These are phyloP conservation scores for Sphenopsis melanotis DNA, from an alignment of 2,797 vertebrate genomes.

Conservation along the genomic window DNA sequence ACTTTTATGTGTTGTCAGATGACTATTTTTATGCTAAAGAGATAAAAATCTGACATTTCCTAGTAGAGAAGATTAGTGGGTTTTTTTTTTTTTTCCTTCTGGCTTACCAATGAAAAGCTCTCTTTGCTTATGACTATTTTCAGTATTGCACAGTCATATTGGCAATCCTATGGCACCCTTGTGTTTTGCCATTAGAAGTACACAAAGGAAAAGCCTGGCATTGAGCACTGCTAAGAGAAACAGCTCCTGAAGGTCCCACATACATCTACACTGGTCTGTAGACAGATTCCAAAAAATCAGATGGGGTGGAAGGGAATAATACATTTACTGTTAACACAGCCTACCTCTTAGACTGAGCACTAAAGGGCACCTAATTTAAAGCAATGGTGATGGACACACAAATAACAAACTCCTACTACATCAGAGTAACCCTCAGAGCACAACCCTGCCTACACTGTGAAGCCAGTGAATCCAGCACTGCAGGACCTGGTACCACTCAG, in stretches of 20 bases:
- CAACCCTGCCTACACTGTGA: neutral
- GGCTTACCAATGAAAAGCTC: neutral
- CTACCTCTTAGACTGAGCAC: neutral
- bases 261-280: neutral
- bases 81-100: neutral
- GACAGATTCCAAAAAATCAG: neutral
- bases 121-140: neutral
- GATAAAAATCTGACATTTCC: constrained; percentile 10
- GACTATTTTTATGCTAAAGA: constrained; percentile 12
- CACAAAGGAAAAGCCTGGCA: neutral
- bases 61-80: neutral
- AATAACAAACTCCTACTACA: neutral
- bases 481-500: neutral
- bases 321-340: neutral
- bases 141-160: neutral
- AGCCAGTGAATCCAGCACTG: neutral
- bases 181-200: neutral
- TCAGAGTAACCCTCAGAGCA: neutral
- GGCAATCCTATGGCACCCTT: neutral
- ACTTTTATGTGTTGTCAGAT: constrained; percentile 28
- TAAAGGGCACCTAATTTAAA: neutral
- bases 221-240: neutral
- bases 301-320: neutral
- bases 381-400: neutral
- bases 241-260: neutral